Percentiles rank a stretch among this genome's conserved stretches.
Evolutionary conservation across 2,797 vertebrate genomes (phyloP).

Genomic region (Cetoscarus ocellatus): DNA sequence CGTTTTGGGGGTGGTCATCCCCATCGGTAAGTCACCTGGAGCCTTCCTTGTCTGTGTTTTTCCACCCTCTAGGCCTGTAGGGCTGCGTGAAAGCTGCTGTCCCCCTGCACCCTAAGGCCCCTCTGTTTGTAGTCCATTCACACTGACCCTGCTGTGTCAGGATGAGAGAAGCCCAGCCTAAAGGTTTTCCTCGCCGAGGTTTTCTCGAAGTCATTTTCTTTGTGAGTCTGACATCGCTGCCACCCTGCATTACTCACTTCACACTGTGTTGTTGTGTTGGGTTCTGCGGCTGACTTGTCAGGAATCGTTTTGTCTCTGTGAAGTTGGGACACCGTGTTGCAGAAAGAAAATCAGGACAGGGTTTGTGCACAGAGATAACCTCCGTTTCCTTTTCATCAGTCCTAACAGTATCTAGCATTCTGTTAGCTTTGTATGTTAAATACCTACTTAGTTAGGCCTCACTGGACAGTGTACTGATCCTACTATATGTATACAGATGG

Average conservation of each 20-base stretch:
- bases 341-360: neutral
- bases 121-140: conserved; percentile 49
- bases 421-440: neutral
- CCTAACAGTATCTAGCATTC: neutral
- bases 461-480: neutral
- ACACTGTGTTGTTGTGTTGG: conserved; percentile 57
- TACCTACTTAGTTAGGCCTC: neutral
- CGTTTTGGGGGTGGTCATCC: conserved; percentile 93
- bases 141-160: conserved; percentile 46
- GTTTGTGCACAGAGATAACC: neutral
- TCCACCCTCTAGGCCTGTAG: conserved; percentile 28
- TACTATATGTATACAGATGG: neutral
- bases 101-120: conserved; percentile 39
- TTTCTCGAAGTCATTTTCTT: conserved; percentile 49
- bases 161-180: conserved; percentile 47
- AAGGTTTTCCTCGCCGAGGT: conserved; percentile 28
- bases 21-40: conserved; percentile 90
- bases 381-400: neutral
- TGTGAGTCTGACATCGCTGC: conserved; percentile 62
- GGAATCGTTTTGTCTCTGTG: conserved; percentile 20
- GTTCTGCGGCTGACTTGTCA: conserved; percentile 32
- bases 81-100: conserved; percentile 38
- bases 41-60: conserved; percentile 24
- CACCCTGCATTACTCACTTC: conserved; percentile 62
- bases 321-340: neutral